A percentile compares a stretch with the other conserved stretches of the same genome.
Evolutionary conservation across 2,888 invertebrate species (phyloP).

Genomic region (Heliconius ismenius): DNA sequence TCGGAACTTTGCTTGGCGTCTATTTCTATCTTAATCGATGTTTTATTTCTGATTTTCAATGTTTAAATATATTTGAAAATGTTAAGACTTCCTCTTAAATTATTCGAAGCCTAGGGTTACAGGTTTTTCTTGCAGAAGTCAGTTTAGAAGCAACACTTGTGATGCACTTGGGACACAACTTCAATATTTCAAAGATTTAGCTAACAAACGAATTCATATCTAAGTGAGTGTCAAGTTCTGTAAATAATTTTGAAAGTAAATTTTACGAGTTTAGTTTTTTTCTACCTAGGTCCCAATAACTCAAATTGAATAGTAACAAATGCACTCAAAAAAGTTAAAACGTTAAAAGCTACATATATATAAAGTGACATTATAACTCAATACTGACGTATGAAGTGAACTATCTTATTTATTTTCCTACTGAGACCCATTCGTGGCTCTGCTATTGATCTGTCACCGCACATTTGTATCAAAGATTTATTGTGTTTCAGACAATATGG

Average conservation of each 20-base stretch:
- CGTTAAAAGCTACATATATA: not conserved
- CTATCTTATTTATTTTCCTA: slow-evolving; percentile 64
- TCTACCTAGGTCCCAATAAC: not conserved
- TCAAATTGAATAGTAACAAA: not conserved
- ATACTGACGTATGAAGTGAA: slow-evolving; percentile 48
- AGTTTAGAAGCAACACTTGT: too few species aligned
- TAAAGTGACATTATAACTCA: slow-evolving; percentile 43
- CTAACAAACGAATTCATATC: too few species aligned
- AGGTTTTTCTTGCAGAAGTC: too few species aligned
- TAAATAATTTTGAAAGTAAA: too few species aligned
- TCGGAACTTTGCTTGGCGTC: slow-evolving; percentile 45
- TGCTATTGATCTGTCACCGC: slow-evolving; percentile 61
- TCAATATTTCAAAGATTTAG: too few species aligned
- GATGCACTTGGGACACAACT: too few species aligned
- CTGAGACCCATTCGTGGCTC: slow-evolving; percentile 58
- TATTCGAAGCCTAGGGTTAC: not conserved
- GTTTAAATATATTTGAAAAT: slow-evolving; percentile 36
- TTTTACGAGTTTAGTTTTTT: too few species aligned
- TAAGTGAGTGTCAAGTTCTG: too few species aligned
- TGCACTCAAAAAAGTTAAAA: not conserved
- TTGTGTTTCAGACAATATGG: slow-evolving; percentile 53
- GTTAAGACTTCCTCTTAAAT: slow-evolving; percentile 12
- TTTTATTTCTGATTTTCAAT: slow-evolving; percentile 44
- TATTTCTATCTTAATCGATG: slow-evolving; percentile 47
- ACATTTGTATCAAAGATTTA: slow-evolving; percentile 52